Conservation (phyloP, 2,888 invertebrate genomes). For the Thera obeliscata region DNA sequence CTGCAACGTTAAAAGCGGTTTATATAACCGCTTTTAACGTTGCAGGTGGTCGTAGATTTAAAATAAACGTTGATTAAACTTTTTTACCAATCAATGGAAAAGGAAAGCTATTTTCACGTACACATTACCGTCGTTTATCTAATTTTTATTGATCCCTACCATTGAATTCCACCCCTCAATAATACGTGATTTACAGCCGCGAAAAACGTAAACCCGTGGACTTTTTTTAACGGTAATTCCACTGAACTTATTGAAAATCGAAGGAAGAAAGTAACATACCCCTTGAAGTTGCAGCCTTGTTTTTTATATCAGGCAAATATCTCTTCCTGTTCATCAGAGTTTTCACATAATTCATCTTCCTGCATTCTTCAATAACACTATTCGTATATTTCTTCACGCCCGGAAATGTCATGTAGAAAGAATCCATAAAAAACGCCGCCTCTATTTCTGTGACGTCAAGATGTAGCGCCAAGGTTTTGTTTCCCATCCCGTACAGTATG, state of each 20-base stretch:
- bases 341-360: constrained; percentile 90
- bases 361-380: constrained; percentile 86
- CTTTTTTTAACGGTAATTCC: not conserved
- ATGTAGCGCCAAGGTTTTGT: constrained; percentile 90
- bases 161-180: constrained; percentile 21
- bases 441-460: constrained; percentile 91
- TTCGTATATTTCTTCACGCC: constrained; percentile 86
- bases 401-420: constrained; percentile 91
- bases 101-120: no score
- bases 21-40: not conserved
- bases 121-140: not conserved
- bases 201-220: not conserved
- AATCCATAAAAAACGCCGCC: constrained; percentile 90
- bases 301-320: constrained; percentile 89
- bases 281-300: constrained; percentile 1
- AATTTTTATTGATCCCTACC: constrained; percentile 24
- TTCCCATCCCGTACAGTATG: constrained; percentile 98
- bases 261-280: constrained; percentile 2
- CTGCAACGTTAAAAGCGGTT: no score
- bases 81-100: no score
- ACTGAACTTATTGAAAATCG: constrained; percentile 4
- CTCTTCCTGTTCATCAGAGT: constrained; percentile 92
- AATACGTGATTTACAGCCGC: constrained; percentile 18
- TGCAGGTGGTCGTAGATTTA: not conserved
- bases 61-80: not conserved